A percentile compares a stretch with the other conserved stretches of the same genome.
Evolutionary conservation across 2,113 vertebrate genomes (phyloP).

Genomic region (Rhinichthys klamathensis): DNA sequence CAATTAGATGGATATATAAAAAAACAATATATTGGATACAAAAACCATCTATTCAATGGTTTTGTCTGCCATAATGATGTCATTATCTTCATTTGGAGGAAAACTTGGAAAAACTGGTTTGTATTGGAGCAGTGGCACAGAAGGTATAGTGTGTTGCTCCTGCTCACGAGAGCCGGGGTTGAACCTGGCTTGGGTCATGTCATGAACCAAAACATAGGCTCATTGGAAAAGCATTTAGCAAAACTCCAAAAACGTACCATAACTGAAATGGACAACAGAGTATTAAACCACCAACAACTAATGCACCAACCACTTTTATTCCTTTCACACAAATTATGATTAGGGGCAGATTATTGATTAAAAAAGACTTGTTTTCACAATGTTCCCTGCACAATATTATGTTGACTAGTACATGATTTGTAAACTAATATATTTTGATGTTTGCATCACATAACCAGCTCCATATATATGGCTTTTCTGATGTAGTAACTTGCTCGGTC

Average conservation of each 20-base stretch:
- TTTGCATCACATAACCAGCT: not conserved
- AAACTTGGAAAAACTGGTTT: not conserved
- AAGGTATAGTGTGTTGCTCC: too few relatives aligned
- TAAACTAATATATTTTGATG: not conserved
- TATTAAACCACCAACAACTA: too few relatives aligned
- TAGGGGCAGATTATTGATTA: too few relatives aligned
- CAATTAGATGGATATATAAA: not conserved
- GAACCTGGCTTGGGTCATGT: not conserved
- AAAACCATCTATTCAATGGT: not conserved
- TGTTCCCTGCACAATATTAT: too few relatives aligned
- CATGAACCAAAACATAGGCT: not conserved
- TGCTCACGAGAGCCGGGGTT: not conserved
- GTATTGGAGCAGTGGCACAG: not conserved
- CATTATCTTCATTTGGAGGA: not conserved
- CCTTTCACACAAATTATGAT: too few relatives aligned
- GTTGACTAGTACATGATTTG: not conserved
- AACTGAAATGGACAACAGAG: too few relatives aligned
- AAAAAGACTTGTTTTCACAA: too few relatives aligned
- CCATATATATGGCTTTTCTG: not conserved
- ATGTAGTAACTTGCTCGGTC: not conserved
- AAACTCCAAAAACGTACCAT: not conserved
- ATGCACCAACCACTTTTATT: too few relatives aligned
- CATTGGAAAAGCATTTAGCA: not conserved
- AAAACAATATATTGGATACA: not conserved
- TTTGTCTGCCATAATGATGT: not conserved